Evolutionary conservation across 2,113 vertebrate species (phyloP), one percentile per base, ranked within the genome.

Genomic region (Cavia porcellus): DNA sequence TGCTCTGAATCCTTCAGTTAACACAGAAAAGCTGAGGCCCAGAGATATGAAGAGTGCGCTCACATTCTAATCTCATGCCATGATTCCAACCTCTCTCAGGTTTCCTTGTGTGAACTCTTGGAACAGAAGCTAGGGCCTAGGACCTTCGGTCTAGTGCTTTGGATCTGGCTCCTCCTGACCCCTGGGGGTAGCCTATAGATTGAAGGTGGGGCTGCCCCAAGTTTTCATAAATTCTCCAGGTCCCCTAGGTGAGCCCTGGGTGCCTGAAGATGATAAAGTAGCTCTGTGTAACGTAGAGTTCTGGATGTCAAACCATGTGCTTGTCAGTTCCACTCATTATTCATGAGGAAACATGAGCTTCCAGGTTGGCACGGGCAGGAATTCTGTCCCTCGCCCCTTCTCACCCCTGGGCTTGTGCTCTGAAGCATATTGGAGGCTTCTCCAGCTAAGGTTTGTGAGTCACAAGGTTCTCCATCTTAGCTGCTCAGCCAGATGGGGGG

Each of bases 301-400:
- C 96, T 95, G 90, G 96, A 97, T 95, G 91, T 92, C 92, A 96
- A 83, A 66, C 74, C 80, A 68, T 93, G 74, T n/a, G 79, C 86
- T 96, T 90, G 85, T 94, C 24, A 1, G 57, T 85, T 42, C 22
- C 22, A 74, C 97, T 80, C 75, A 95, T 98, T 98, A 97, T 97
- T 98, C 90, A 97, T 64, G 57, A 95, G 90, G 97, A 96, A 97
- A 98, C 79, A 64, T 30, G 92, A 98, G 86, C 80, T 91, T 90
- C 85, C 45, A 87, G 55, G 90, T 90, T 98, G 96, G 95, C 90
- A 35, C 66, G 61, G 72, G 70, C 90, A 88, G 96, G 95, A 95
- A 95, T 97, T 97, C 91, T 97, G 96, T 96, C 96, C 92, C 95
- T 94, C 93, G 50, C 45, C 68, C 32, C 61, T 83, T 77, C 75